Conservation (phyloP, 2,113 vertebrate species). For the Bucco capensis region DNA sequence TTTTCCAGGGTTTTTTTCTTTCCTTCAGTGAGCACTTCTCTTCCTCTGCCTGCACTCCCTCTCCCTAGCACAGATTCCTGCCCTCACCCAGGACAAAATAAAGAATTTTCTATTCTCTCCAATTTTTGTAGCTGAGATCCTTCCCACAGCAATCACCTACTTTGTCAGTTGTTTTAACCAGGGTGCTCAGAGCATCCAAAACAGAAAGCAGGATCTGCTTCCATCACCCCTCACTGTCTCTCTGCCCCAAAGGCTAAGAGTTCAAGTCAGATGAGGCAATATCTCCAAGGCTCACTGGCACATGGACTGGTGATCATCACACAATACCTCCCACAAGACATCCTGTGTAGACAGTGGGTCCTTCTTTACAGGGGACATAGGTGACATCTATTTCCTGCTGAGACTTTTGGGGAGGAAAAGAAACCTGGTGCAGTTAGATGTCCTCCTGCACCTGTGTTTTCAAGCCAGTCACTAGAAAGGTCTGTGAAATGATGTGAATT, state of each 20-base stretch:
- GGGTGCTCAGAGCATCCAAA: not conserved
- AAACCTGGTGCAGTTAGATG: not conserved
- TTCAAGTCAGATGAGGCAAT: not conserved
- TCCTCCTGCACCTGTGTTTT: not conserved
- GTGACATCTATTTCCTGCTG: not conserved
- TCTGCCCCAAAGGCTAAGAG: not conserved
- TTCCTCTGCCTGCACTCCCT: too few relatives aligned
- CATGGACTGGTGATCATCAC: not conserved
- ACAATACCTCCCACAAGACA: not conserved
- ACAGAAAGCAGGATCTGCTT: not conserved
- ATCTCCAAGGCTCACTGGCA: not conserved
- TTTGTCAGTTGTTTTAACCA: not conserved
- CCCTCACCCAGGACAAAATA: not conserved
- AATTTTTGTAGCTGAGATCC: not conserved
- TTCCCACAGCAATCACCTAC: not conserved
- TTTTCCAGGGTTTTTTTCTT: too few relatives aligned
- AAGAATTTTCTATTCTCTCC: not conserved
- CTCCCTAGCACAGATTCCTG: not conserved
- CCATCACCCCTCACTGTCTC: not conserved
- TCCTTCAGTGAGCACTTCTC: too few relatives aligned
- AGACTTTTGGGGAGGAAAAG: not conserved
- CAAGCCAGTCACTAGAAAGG: not conserved
- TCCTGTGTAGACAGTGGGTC: not conserved
- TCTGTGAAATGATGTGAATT: not conserved
- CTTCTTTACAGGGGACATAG: not conserved